Evolutionary conservation across 92 coral and sea anemone species (phyloP), one percentile per base, ranked within the genome.

Genomic region (Meandrina meandrites): DNA sequence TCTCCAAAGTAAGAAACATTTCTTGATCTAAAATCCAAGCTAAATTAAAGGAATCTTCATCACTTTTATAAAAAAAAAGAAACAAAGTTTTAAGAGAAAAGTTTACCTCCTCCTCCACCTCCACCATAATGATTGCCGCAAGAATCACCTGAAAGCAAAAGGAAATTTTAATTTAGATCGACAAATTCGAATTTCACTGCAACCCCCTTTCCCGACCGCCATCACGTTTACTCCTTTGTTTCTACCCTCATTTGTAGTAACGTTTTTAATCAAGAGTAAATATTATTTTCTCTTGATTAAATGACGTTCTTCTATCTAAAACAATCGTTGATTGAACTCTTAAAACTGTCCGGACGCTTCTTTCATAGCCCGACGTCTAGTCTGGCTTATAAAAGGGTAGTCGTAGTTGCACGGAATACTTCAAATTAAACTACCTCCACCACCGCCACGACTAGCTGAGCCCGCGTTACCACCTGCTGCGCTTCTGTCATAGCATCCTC

Each of bases 401-500:
- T 40, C n/a, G n/a, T n/a, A n/a, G n/a, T n/a, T n/a, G n/a, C n/a
- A n/a, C n/a, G n/a, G n/a, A 40, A 40, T 30, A 32, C 5, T 70
- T 35, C 30, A 40, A 40, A 21, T 24, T 24, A 22, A 35, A 47
- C 19, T 86, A 86, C 89, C 89, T 86, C 89, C 89, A 14, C 85
- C 89, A n/a, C 89, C 89, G 7, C 89, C 89, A 34, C 8, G 31
- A 17, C 12, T 31, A 8, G 84, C 19, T 9, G 51, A 37, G 84
- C 89, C 89, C 8, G 89, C 80, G 24, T 53, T 79, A 9, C 89
- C 89, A 28, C 84, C 84, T 36, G 53, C 31, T 19, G 89, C 89
- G 4, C n/a, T 47, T 16, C 5, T 51, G 67, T 86, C 89, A 50
- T 86, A 36, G 53, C 89, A 86, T 28, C 13, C 16, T 22, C 21